These are phyloP conservation scores for Siniperca knerii DNA, from an alignment of 2,113 vertebrate species.

Conservation along the genomic window DNA sequence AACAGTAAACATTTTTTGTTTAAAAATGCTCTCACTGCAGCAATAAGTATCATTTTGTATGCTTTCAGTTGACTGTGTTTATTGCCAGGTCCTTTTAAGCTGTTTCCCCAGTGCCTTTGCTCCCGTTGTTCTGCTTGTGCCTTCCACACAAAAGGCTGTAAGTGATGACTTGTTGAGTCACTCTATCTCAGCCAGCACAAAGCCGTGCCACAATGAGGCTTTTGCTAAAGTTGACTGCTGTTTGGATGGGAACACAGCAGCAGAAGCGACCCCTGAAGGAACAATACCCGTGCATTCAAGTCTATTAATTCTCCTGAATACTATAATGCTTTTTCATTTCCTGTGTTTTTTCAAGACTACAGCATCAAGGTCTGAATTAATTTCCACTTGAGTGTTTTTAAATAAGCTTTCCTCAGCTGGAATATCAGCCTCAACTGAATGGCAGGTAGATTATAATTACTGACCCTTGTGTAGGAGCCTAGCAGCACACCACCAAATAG, in stretches of 20 bases:
- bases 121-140: constrained; percentile 23
- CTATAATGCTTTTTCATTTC: constrained; percentile 1
- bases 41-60: not conserved
- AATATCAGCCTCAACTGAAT: not conserved
- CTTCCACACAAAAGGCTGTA: constrained; percentile 22
- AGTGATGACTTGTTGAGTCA: constrained; percentile 21
- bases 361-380: not conserved
- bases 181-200: constrained; percentile 18
- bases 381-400: constrained; percentile 11
- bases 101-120: not conserved
- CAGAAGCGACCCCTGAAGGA: constrained; percentile 6
- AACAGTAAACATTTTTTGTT: not conserved
- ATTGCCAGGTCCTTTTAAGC: not conserved
- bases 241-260: constrained; percentile 14
- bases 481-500: not conserved
- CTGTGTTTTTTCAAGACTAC: not conserved
- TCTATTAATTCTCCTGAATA: not conserved
- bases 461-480: not conserved
- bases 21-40: not conserved
- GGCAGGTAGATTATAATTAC: constrained; percentile 9
- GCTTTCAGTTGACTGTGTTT: not conserved
- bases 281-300: constrained; percentile 14
- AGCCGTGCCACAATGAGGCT: constrained; percentile 6
- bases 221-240: constrained; percentile 13
- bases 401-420: not conserved